Evolutionary conservation across 2,888 invertebrate species (phyloP), one percentile per base, ranked within the genome.

Genomic region (Catocala fraxini): DNA sequence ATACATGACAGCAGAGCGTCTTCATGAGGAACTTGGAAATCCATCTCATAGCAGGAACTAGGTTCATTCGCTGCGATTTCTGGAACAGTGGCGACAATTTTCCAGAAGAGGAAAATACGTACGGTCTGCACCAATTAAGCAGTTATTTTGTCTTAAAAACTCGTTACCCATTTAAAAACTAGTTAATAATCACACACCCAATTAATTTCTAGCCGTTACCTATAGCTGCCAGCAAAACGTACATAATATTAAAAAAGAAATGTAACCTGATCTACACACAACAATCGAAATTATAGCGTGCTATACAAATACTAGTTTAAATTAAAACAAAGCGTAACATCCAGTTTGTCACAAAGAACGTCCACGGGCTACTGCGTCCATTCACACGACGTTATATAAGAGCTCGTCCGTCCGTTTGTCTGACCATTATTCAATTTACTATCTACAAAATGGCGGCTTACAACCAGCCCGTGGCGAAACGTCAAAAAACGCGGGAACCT

Each of bases 371-470:
- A 86, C 25, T 82, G 89, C 53, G 6, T 63, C 86, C 69, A 85
- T 93, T 93, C 88, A 91, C 53, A n/a, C 35, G 4, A 84, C 77
- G 72, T 89, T 89, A 92, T 92, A 91, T 89, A 92, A 88, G 72
- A 55, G 11, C 35, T 13, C 9, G 25, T 56, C 47, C 48, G 53
- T 65, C 6, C 52, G 62, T 7, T 65, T 51, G 71, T 66, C 70
- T 63, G 73, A 65, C 66, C 46, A 63, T 65, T 59, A 42, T 42
- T 43, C 12, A 6, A 11, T 25, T 12, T 0, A 13, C 7, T 13
- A 13, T 10, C 3, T 4, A 5, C 47, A 58, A 56, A 4, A 90
- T 91, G 91, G 78, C 92, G 51, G 70, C 84, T 0, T 89, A 90
- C 74, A 83, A 81, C 49, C 92, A 91, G 68, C 80, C 86, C 0